Conservation (phyloP, 2,888 invertebrate species). For the Pseudanteris insignis region DNA sequence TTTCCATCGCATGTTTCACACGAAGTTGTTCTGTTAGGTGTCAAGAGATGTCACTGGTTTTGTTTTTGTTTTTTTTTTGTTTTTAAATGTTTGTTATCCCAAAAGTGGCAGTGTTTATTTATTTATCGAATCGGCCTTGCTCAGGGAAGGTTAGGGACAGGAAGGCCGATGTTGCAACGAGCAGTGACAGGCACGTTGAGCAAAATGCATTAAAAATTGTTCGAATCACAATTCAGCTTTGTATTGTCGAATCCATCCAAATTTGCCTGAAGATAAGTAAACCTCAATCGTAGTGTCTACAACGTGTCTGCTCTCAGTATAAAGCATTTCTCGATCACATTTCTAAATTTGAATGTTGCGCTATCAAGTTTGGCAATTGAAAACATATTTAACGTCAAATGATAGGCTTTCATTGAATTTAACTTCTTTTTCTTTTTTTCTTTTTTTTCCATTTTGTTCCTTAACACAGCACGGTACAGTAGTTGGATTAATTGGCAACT, state of each 20-base stretch:
- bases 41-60: no score
- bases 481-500: slow-evolving; percentile 33
- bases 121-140: slow-evolving; percentile 35
- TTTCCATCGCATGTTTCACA: slow-evolving; percentile 20
- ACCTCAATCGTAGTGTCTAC: slow-evolving; percentile 21
- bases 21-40: slow-evolving; percentile 8
- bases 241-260: slow-evolving; percentile 40
- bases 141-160: no score
- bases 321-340: slow-evolving; percentile 4
- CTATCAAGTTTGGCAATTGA: slow-evolving; percentile 25
- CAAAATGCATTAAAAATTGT: slow-evolving; percentile 33
- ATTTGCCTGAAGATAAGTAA: slow-evolving; percentile 19
- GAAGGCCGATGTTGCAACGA: slow-evolving; percentile 25
- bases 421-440: background rate
- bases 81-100: slow-evolving; percentile 48
- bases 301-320: slow-evolving; percentile 33
- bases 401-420: slow-evolving; percentile 29
- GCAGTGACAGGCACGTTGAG: slow-evolving; percentile 43
- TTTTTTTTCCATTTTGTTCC: slow-evolving; percentile 2
- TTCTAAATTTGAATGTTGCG: slow-evolving; percentile 11
- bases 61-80: no score
- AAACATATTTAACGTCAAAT: slow-evolving; percentile 27
- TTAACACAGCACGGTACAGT: slow-evolving; percentile 21
- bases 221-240: slow-evolving; percentile 38
- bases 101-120: slow-evolving; percentile 60